Percentiles rank a stretch among this genome's conserved stretches.
Conservation (phyloP, 2,113 vertebrate genomes). For the Ciconia boyciana region DNA sequence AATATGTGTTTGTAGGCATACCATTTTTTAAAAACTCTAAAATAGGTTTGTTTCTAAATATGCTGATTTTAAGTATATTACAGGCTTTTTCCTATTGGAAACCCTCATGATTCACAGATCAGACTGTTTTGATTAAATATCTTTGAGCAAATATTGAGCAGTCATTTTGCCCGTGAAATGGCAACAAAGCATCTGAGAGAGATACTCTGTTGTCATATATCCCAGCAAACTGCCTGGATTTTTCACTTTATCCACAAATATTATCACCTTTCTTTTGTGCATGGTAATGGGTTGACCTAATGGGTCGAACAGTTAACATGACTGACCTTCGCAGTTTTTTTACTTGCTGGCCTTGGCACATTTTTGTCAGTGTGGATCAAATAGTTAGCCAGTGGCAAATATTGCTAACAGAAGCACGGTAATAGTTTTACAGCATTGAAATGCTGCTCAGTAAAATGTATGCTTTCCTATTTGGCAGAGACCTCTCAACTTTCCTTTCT, state of each 20-base stretch:
- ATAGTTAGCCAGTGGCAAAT: neutral
- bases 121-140: neutral
- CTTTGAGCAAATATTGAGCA: neutral
- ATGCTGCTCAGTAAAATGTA: neutral
- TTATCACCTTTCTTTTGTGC: neutral
- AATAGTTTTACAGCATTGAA: neutral
- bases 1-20: neutral
- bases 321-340: neutral
- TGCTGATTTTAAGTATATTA: neutral
- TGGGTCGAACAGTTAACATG: neutral
- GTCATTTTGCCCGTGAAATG: neutral
- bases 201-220: neutral
- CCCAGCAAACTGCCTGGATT: neutral
- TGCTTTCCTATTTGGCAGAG: neutral
- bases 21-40: rapidly evolving
- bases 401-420: neutral
- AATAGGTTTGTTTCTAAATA: neutral
- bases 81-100: neutral
- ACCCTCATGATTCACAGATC: neutral
- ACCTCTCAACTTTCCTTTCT: neutral
- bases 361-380: neutral
- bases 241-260: neutral
- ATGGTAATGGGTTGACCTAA: neutral
- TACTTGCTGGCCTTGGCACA: rapidly evolving
- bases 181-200: neutral